These are phyloP conservation scores for Callitettix versicolor DNA, from an alignment of 1,140 invertebrate species.

Conservation along the genomic window DNA sequence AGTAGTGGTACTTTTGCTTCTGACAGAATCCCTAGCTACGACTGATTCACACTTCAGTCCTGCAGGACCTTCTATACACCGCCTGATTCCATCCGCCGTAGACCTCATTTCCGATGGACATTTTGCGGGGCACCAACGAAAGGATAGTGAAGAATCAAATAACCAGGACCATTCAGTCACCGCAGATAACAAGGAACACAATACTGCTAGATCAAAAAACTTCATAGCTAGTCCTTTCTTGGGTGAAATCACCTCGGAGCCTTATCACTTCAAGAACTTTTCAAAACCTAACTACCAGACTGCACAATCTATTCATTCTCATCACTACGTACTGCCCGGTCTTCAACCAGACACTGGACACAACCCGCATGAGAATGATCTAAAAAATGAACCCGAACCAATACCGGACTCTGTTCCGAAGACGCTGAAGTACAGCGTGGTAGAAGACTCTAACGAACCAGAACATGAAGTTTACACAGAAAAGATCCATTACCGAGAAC, in stretches of 20 bases:
- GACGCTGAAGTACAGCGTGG: too few species aligned
- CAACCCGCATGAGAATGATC: neutral
- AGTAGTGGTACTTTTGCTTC: too few species aligned
- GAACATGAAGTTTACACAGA: too few species aligned
- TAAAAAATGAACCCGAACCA: neutral
- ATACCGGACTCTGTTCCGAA: neutral
- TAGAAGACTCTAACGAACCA: too few species aligned
- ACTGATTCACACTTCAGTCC: too few species aligned
- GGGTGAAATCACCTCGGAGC: constrained; percentile 3
- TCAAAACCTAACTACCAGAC: neutral
- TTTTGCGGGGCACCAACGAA: too few species aligned
- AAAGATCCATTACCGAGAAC: too few species aligned
- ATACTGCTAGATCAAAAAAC: neutral
- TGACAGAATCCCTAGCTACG: too few species aligned
- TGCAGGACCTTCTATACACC: constrained; percentile 4
- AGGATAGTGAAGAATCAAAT: neutral
- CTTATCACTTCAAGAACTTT: neutral
- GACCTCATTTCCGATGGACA: neutral
- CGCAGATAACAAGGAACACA: neutral
- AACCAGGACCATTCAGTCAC: neutral
- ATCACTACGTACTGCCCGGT: neutral
- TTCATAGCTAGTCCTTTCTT: constrained; percentile 6
- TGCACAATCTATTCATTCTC: neutral
- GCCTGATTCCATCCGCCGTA: neutral
- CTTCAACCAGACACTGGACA: neutral